phyloP scores from a whole-genome alignment of 2,113 vertebrate genomes.

The Hystrix brachyura region DNA sequence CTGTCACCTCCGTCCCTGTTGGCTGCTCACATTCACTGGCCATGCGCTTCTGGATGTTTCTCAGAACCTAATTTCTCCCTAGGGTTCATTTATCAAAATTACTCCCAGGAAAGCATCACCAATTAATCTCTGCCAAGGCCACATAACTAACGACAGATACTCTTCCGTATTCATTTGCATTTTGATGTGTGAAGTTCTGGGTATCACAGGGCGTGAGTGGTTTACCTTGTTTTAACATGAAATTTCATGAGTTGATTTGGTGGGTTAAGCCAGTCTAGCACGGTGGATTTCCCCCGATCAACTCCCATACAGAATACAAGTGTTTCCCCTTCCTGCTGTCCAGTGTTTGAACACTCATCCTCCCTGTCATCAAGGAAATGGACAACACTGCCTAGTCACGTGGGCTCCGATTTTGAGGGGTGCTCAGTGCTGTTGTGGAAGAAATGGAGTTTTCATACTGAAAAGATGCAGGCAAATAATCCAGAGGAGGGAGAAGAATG shows the following conservation, averaged over 20 bases:
- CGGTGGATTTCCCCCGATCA: background rate
- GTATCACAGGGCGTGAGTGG: background rate
- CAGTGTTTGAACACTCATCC: constrained; percentile 15
- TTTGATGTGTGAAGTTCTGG: constrained; percentile 44
- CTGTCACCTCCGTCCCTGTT: background rate
- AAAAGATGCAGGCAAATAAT: constrained; percentile 19
- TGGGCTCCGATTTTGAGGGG: constrained; percentile 36
- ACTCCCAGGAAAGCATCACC: constrained; percentile 19
- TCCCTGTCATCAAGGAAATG: background rate
- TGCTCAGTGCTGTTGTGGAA: constrained; percentile 16
- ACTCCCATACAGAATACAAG: background rate
- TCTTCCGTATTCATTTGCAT: constrained; percentile 46
- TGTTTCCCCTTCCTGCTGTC: background rate
- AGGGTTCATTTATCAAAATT: constrained; percentile 19
- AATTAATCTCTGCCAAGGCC: constrained; percentile 54
- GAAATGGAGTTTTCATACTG: background rate
- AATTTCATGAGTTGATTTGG: constrained; percentile 14
- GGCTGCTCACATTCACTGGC: background rate
- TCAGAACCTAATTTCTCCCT: background rate
- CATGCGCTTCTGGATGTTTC: background rate
- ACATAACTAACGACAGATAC: background rate
- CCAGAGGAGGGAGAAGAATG: background rate
- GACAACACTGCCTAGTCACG: background rate
- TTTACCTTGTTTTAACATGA: constrained; percentile 49
- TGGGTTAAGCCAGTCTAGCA: background rate